A percentile compares a stretch with the other conserved stretches of the same genome.
phyloP scores from a whole-genome alignment of 53 echinoderm and acorn worm species.

The Patiria pectinifera region DNA sequence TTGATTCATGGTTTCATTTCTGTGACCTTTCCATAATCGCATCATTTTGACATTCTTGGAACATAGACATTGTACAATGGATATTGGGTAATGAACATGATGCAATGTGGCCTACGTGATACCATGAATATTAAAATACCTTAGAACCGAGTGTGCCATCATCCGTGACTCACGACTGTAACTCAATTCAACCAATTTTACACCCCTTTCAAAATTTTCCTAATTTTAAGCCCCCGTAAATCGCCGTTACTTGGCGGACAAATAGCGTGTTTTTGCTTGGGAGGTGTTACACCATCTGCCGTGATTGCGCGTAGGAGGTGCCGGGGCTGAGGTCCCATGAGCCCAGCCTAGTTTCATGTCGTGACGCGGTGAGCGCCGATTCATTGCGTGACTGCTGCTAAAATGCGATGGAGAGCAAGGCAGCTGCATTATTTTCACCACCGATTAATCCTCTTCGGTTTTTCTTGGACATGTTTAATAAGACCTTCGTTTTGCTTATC shows the following conservation, averaged over 20 bases:
- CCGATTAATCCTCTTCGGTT: slow-evolving; percentile 3
- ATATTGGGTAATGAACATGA: background rate
- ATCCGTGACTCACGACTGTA: slow-evolving; percentile 62
- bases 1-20: slow-evolving; percentile 5
- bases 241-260: slow-evolving; percentile 16
- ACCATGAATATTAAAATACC: slow-evolving; percentile 50
- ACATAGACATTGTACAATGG: background rate
- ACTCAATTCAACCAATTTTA: slow-evolving; percentile 20
- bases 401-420: background rate
- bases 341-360: slow-evolving; percentile 36
- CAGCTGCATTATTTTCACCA: slow-evolving; percentile 21
- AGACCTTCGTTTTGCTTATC: background rate
- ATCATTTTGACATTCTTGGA: background rate
- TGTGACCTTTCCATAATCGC: slow-evolving; percentile 21
- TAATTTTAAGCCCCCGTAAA: slow-evolving; percentile 28
- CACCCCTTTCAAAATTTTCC: slow-evolving; percentile 29
- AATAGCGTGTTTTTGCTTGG: slow-evolving; percentile 19
- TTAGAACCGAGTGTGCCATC: slow-evolving; percentile 10
- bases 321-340: slow-evolving; percentile 46
- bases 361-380: slow-evolving; percentile 41
- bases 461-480: background rate
- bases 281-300: slow-evolving; percentile 65
- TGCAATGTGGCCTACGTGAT: slow-evolving; percentile 19
- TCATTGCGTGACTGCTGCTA: slow-evolving; percentile 25
- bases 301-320: slow-evolving; percentile 63